Conservation (phyloP, 2,888 invertebrate species). For the Dryomyza anilis region DNA sequence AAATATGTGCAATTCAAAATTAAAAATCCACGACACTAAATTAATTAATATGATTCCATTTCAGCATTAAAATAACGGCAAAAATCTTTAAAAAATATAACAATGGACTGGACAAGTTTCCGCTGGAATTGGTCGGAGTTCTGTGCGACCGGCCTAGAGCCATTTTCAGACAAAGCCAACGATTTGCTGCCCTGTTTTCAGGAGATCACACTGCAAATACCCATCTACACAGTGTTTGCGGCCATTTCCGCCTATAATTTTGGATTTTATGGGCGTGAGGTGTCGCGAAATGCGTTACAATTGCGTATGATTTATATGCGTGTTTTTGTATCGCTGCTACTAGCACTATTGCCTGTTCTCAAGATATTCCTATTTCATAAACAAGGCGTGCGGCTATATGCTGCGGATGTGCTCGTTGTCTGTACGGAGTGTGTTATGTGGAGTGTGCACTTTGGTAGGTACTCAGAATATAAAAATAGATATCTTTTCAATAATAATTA, state of each 20-base stretch:
- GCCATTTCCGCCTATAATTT: constrained; percentile 81
- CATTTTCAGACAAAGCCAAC: constrained; percentile 72
- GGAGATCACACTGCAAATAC: constrained; percentile 78
- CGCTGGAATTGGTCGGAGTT: constrained; percentile 81
- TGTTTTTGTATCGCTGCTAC: constrained; percentile 67
- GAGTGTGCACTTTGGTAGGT: constrained; percentile 79
- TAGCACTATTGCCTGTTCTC: constrained; percentile 72
- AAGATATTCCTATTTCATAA: constrained; percentile 71
- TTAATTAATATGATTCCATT: no score
- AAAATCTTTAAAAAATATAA: no score
- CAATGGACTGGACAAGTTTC: no score
- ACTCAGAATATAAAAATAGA: background rate
- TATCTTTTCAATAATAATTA: background rate
- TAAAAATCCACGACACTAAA: no score
- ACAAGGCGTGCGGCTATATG: constrained; percentile 63
- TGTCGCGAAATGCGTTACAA: constrained; percentile 69
- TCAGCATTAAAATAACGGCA: no score
- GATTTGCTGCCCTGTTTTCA: constrained; percentile 88
- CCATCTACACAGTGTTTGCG: constrained; percentile 74
- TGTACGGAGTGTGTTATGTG: constrained; percentile 77
- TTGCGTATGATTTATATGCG: constrained; percentile 70
- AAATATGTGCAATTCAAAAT: no score
- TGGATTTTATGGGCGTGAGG: constrained; percentile 68
- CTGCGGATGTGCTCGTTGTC: constrained; percentile 74
- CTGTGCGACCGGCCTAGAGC: constrained; percentile 73